Conservation (phyloP, 1,140 invertebrate genomes). For the Hormaphis cornu region DNA sequence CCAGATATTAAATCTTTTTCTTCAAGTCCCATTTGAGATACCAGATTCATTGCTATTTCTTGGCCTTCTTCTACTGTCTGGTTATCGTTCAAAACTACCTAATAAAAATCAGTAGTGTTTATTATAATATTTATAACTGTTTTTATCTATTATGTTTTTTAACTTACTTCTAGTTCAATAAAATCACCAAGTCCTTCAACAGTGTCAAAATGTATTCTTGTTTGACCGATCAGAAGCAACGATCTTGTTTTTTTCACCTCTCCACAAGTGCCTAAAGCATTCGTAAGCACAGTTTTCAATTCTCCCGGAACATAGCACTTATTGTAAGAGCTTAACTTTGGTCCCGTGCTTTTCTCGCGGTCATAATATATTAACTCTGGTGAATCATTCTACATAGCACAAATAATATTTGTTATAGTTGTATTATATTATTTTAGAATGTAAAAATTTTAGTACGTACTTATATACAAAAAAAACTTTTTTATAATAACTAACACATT, state of each 20-base stretch:
- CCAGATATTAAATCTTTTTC: slow-evolving; percentile 34
- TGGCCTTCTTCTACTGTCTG: slow-evolving; percentile 35
- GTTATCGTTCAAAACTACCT: slow-evolving; percentile 32
- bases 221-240: slow-evolving; percentile 71
- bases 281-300: slow-evolving; percentile 46
- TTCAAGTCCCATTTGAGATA: slow-evolving; percentile 33
- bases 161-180: slow-evolving; percentile 76
- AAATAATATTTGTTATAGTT: no score
- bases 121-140: not conserved
- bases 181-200: slow-evolving; percentile 73
- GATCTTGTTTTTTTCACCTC: slow-evolving; percentile 61
- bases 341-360: slow-evolving; percentile 56
- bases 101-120: not conserved
- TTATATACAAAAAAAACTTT: no score
- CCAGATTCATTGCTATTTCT: slow-evolving; percentile 33
- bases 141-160: not conserved
- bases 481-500: no score
- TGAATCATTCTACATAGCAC: slow-evolving; percentile 41
- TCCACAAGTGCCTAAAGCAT: slow-evolving; percentile 55
- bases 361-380: slow-evolving; percentile 70
- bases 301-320: slow-evolving; percentile 41
- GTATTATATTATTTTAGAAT: no score
- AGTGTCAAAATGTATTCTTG: slow-evolving; percentile 77
- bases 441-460: no score
- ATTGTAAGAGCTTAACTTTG: slow-evolving; percentile 57